Evolutionary conservation across 2,888 invertebrate genomes (phyloP).

Genomic region (Thalpophila matura): DNA sequence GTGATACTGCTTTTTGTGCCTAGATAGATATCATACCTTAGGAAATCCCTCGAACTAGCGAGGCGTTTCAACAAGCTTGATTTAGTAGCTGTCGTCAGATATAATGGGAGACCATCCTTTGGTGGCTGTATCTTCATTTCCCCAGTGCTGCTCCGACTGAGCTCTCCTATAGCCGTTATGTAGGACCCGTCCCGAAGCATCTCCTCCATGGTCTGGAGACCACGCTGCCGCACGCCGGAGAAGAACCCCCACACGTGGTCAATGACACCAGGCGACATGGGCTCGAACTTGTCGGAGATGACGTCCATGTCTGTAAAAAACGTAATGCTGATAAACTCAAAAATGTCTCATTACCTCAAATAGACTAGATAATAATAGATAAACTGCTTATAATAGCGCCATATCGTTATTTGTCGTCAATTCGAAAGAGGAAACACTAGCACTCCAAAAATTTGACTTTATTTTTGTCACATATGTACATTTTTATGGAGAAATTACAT

Average conservation of each 20-base stretch:
- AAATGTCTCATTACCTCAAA: too few relatives aligned
- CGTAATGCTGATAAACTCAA: neutral
- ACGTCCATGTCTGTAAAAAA: constrained; percentile 93
- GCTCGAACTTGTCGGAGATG: constrained; percentile 95
- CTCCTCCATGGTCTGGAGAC: constrained; percentile 96
- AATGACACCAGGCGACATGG: constrained; percentile 93
- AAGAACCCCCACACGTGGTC: constrained; percentile 97
- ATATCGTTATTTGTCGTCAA: too few relatives aligned
- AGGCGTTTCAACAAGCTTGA: constrained; percentile 94
- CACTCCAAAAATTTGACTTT: too few relatives aligned
- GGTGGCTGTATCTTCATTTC: constrained; percentile 94
- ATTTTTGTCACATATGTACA: too few relatives aligned
- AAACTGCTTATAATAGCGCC: too few relatives aligned
- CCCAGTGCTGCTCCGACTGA: constrained; percentile 92
- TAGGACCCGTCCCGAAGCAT: constrained; percentile 95
- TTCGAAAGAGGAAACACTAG: too few relatives aligned
- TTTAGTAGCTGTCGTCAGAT: constrained; percentile 95
- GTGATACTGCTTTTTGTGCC: too few relatives aligned
- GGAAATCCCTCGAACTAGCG: constrained; percentile 93
- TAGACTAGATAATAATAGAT: too few relatives aligned
- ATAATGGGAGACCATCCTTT: constrained; percentile 93
- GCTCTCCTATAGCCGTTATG: constrained; percentile 95
- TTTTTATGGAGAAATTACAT: too few relatives aligned
- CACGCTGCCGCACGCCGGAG: constrained; percentile 95
- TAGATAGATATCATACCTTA: too few relatives aligned